These are phyloP conservation scores for Smithornis capensis DNA, from an alignment of 2,113 vertebrate genomes.

Conservation along the genomic window DNA sequence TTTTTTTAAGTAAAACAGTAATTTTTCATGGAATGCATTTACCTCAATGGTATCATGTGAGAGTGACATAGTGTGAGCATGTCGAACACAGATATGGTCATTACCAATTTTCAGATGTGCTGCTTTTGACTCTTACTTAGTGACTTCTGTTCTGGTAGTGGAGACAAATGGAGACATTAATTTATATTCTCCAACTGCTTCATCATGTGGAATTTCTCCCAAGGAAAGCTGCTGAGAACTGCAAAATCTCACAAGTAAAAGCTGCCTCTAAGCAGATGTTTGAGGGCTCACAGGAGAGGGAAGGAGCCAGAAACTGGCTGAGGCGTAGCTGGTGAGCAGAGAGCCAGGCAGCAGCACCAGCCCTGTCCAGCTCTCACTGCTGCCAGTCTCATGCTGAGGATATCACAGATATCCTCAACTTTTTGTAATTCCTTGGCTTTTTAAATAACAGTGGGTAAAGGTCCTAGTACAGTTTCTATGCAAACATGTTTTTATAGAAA, in stretches of 20 bases:
- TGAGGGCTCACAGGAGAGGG: not conserved
- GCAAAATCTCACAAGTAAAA: not conserved
- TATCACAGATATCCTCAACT: too few species aligned
- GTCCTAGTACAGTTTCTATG: not conserved
- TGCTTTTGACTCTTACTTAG: not conserved
- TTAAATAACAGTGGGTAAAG: not conserved
- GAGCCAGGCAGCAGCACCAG: not conserved
- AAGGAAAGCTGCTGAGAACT: not conserved
- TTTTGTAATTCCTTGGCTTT: not conserved
- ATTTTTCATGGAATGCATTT: not conserved
- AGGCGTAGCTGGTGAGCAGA: accelerated
- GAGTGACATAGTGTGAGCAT: not conserved
- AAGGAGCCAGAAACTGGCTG: not conserved
- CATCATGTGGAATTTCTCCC: not conserved
- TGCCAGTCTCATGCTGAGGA: not conserved
- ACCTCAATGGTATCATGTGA: not conserved
- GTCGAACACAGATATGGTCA: not conserved
- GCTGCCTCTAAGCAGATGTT: not conserved
- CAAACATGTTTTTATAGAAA: not conserved
- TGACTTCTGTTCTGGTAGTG: not conserved
- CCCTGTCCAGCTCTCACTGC: not conserved
- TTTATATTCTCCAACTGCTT: not conserved
- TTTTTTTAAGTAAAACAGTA: not conserved
- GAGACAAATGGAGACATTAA: not conserved
- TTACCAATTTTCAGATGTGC: not conserved